Evolutionary conservation across 1,140 invertebrate species (phyloP).

Genomic region (Nylanderia fulva): DNA sequence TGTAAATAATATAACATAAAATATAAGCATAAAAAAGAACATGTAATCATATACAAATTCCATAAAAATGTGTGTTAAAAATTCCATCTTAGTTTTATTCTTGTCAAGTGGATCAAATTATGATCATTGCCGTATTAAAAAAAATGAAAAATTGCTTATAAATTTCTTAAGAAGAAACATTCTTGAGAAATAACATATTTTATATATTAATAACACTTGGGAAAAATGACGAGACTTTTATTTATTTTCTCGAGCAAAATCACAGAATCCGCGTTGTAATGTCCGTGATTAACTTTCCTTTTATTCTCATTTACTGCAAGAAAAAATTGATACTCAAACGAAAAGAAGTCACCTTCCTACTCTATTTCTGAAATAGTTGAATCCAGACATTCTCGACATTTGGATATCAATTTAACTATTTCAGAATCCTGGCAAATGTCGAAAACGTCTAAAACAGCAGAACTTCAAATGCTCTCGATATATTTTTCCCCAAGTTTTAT

Average conservation of each 20-base stretch:
- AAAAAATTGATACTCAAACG: constrained; percentile 9
- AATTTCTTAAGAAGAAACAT: not conserved
- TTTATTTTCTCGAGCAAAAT: constrained; percentile 21
- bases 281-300: not conserved
- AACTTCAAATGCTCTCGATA: constrained; percentile 18
- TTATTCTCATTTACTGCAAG: constrained; percentile 20
- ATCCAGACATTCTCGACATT: not conserved
- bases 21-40: not conserved
- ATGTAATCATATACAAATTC: not conserved
- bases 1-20: not conserved
- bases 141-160: not conserved
- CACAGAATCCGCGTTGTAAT: not conserved
- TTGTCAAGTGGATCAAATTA: not conserved
- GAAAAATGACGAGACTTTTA: not conserved
- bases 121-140: not conserved
- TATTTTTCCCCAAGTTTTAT: constrained; percentile 34
- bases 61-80: not conserved
- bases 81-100: not conserved
- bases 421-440: not conserved
- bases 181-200: not conserved
- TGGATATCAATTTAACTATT: too few relatives aligned
- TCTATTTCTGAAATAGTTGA: constrained; percentile 23
- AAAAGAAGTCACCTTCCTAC: constrained; percentile 15
- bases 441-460: constrained; percentile 17
- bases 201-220: constrained; percentile 14